Evolutionary conservation across 2,797 vertebrate genomes (phyloP).

Genomic region (Enteromius thamalakanensis): DNA sequence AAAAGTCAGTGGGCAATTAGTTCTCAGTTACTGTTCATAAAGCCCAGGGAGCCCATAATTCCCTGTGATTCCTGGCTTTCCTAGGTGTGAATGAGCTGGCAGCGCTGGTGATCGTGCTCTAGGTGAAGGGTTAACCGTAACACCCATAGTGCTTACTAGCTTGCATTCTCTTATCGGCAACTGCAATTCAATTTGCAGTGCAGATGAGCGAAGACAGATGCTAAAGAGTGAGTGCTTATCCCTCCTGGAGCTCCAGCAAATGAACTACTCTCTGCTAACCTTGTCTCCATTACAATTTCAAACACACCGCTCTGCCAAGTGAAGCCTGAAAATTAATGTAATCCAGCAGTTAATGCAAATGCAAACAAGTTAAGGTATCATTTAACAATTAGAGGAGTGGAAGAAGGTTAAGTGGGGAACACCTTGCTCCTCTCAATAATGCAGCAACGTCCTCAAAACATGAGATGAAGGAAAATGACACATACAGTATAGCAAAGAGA

Average conservation of each 20-base stretch:
- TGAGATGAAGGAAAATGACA: constrained; percentile 1
- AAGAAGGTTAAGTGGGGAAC: constrained; percentile 26
- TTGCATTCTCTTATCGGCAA: constrained; percentile 31
- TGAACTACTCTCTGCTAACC: constrained; percentile 42
- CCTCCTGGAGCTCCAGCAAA: constrained; percentile 48
- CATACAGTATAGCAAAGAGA: not conserved
- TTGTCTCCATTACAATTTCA: constrained; percentile 58
- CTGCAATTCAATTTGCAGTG: constrained; percentile 46
- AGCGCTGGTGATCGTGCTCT: not conserved
- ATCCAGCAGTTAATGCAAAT: constrained; percentile 55
- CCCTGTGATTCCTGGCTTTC: not conserved
- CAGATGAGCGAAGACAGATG: constrained; percentile 39
- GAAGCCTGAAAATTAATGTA: constrained; percentile 57
- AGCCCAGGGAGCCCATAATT: not conserved
- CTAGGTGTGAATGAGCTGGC: not conserved
- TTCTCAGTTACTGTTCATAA: not conserved
- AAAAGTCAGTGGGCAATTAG: not conserved
- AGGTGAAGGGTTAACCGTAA: not conserved
- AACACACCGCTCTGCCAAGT: constrained; percentile 32
- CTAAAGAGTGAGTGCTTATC: constrained; percentile 4
- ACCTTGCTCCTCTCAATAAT: not conserved
- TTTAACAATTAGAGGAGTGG: constrained; percentile 57
- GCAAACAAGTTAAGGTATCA: constrained; percentile 57
- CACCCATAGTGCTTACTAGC: not conserved
- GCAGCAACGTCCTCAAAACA: not conserved